Conservation (phyloP, 2,888 invertebrate genomes). For the Sphaeridia pumilis region DNA sequence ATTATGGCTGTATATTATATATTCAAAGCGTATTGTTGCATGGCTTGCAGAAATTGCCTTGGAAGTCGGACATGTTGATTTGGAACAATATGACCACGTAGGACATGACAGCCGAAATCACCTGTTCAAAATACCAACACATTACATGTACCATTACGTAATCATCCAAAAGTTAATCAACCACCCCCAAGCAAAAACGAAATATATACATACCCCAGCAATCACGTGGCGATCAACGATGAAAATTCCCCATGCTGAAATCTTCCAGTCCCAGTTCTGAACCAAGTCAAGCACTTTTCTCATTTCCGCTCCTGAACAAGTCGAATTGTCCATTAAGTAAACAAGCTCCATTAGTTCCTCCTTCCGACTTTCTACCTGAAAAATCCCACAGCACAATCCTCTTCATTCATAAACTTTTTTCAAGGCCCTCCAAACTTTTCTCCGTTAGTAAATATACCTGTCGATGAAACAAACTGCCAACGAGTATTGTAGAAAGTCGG, state of each 20-base stretch:
- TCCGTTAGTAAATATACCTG: neutral
- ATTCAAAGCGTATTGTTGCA: too few species aligned
- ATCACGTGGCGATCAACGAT: slow-evolving; percentile 8
- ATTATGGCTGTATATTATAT: too few species aligned
- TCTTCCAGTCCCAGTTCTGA: slow-evolving; percentile 9
- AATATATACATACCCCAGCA: slow-evolving; percentile 12
- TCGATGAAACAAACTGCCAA: slow-evolving; percentile 3
- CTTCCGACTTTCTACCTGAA: neutral
- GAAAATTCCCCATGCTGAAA: slow-evolving; percentile 12
- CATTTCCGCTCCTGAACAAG: slow-evolving; percentile 1
- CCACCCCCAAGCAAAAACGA: too few species aligned
- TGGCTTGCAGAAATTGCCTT: too few species aligned
- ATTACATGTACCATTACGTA: too few species aligned
- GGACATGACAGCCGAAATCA: slow-evolving; percentile 9
- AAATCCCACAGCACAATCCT: too few species aligned
- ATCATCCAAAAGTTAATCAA: too few species aligned
- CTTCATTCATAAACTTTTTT: too few species aligned
- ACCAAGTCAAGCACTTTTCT: slow-evolving; percentile 4
- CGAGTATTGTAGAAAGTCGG: slow-evolving; percentile 4
- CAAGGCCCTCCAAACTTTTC: too few species aligned
- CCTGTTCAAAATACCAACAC: too few species aligned
- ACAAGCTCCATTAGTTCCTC: neutral
- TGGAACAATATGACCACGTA: slow-evolving; percentile 14
- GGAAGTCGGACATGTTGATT: slow-evolving; percentile 6
- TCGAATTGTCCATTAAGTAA: slow-evolving; percentile 2